Percentiles rank a stretch among this genome's conserved stretches.
Evolutionary conservation across 2,888 invertebrate genomes (phyloP).

Genomic region (Conchocele bisecta): DNA sequence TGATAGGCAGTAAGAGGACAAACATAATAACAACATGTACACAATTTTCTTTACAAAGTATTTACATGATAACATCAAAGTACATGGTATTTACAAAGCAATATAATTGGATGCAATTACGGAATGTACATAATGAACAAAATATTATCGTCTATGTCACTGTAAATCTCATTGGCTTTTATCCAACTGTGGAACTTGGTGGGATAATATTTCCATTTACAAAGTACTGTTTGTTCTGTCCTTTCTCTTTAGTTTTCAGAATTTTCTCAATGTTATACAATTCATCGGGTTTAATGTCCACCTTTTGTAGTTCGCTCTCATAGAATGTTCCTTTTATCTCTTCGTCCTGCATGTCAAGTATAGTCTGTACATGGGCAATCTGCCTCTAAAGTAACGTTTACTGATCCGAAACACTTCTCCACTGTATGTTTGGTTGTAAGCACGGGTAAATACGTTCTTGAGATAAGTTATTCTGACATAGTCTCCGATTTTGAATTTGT

Average conservation of each 20-base stretch:
- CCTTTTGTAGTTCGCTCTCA: constrained; percentile 27
- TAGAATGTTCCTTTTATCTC: constrained; percentile 37
- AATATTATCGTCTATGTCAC: no score
- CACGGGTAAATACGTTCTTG: constrained; percentile 31
- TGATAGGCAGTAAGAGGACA: no score
- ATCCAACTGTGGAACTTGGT: constrained; percentile 33
- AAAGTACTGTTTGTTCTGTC: constrained; percentile 15
- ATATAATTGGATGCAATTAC: no score
- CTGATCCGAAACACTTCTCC: constrained; percentile 22
- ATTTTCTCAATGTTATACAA: constrained; percentile 31
- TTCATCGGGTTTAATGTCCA: constrained; percentile 19
- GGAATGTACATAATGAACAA: no score
- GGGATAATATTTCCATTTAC: constrained; percentile 41
- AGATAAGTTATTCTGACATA: constrained; percentile 24
- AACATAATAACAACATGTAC: no score
- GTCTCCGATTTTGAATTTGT: constrained; percentile 35
- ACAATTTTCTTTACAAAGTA: no score
- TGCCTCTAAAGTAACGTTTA: constrained; percentile 3
- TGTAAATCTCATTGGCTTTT: constrained; percentile 15
- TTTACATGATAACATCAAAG: no score
- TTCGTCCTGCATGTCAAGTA: constrained; percentile 23
- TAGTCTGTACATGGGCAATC: constrained; percentile 23
- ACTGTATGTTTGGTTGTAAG: constrained; percentile 43
- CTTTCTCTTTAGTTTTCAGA: constrained; percentile 16
- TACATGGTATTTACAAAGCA: no score